Conservation (phyloP, 2,888 invertebrate species). For the Agonopterix heracliana region DNA sequence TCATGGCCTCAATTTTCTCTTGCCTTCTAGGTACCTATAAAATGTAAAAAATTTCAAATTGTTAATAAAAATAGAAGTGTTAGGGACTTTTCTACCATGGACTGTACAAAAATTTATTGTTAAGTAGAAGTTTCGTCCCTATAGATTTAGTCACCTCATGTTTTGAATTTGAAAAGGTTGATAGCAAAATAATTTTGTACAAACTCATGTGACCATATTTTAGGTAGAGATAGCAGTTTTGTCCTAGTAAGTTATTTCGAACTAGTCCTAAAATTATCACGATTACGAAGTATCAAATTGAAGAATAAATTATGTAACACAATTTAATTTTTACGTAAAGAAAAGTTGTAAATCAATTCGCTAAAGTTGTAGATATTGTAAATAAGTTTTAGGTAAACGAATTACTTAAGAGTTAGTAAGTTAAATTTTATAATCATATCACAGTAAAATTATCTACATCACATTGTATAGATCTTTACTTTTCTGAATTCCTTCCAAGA, state of each 20-base stretch:
- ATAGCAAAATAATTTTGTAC: conserved; percentile 45
- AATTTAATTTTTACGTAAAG: conserved; percentile 35
- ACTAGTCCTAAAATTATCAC: conserved; percentile 69
- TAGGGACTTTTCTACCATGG: conserved; percentile 52
- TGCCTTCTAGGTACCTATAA: conserved; percentile 37
- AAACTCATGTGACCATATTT: conserved; percentile 60
- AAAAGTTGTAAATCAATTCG: conserved; percentile 46
- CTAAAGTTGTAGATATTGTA: conserved; percentile 70
- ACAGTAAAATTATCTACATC: conserved; percentile 46
- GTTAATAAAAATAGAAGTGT: conserved; percentile 23
- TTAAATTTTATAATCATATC: conserved; percentile 75
- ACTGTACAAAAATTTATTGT: conserved; percentile 51
- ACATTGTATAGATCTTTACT: conserved; percentile 36
- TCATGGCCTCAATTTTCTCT: conserved; percentile 53
- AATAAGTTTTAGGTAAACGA: conserved; percentile 55
- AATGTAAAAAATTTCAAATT: conserved; percentile 5
- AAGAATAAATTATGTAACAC: conserved; percentile 13
- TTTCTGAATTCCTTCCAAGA: conserved; percentile 14
- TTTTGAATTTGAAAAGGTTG: conserved; percentile 12
- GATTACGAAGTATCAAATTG: conserved; percentile 27
- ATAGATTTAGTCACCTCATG: conserved; percentile 25
- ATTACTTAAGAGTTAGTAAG: conserved; percentile 56
- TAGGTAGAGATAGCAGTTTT: conserved; percentile 61
- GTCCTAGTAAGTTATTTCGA: conserved; percentile 71
- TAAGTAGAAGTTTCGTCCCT: conserved; percentile 33